Base-by-base conservation (phyloP, 1,140 invertebrate species). In the Delia radicum region DNA sequence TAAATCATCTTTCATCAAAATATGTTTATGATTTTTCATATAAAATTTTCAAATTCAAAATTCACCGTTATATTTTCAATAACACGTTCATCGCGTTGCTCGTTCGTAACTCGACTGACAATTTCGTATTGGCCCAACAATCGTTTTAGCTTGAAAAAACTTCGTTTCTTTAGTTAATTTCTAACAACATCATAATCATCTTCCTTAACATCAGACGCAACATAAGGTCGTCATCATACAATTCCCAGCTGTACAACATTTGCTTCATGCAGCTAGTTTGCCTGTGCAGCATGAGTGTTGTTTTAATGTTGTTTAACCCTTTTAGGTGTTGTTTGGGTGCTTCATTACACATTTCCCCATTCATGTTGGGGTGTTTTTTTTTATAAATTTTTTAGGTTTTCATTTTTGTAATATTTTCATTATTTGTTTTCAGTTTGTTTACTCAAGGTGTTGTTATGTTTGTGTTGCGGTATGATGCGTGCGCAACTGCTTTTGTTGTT, bases 91-190 rank as follows among this genome's bases (percentile, higher is more conserved):
- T 75, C 46, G 18, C 73, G 37, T 61, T 63, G 26, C 31, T 10
- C 62, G 61, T 42, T 75, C 62, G 61, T 42, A 42, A 42, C 74
- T 75, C 74, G 74, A 74, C 74, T 65, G 61, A 67, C 37, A 27
- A 21, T 73, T 73, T 69, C 65, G 65, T 69, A 69, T 69, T 69
- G 65, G 65, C 7, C 65, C 31, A 31, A 61, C 72, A 31, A 61
- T 73, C 72, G 72, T 61, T 61, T 73, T 61, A 61, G 42, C 72
- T 10, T 27, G 69, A 29, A 48, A 18, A 42, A 73, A 73, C 48
- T 73, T 73, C 72, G 42, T 31, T 79, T 78, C 78, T 72, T 27
- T 73, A 2, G 37, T 75, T 75, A 75, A 71, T 67, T 48, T 24
- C 65, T 33, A 69, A 33, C n/a, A 69, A 69, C 29, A 69, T 33